These are phyloP conservation scores for Lumbricus terrestris DNA, from an alignment of 2,888 invertebrate species.

Conservation along the genomic window DNA sequence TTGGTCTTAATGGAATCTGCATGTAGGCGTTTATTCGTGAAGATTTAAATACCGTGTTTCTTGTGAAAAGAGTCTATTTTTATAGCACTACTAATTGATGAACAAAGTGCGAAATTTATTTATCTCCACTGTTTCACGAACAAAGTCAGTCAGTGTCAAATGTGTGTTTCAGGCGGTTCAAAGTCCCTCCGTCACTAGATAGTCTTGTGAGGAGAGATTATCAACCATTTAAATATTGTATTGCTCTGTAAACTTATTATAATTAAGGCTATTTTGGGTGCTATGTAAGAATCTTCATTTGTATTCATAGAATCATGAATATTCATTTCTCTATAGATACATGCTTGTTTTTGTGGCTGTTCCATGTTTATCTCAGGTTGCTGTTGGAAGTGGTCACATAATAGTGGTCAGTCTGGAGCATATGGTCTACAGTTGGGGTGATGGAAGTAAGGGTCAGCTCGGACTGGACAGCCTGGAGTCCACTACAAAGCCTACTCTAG, in stretches of 20 bases:
- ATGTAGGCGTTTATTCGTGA: not conserved
- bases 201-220: too few relatives aligned
- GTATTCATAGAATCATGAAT: too few relatives aligned
- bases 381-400: slow-evolving; percentile 57
- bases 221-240: not conserved
- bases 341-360: not conserved
- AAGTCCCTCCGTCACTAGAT: too few relatives aligned
- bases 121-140: not conserved
- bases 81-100: too few relatives aligned
- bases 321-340: too few relatives aligned
- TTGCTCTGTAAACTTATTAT: not conserved
- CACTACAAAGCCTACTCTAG: slow-evolving; percentile 65
- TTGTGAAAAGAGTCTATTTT: too few relatives aligned
- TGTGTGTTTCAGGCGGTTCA: too few relatives aligned
- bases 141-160: not conserved
- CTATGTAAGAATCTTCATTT: not conserved
- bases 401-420: slow-evolving; percentile 64
- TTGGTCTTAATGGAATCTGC: too few relatives aligned
- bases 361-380: slow-evolving; percentile 54
- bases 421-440: slow-evolving; percentile 72
- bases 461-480: slow-evolving; percentile 62
- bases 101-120: not conserved
- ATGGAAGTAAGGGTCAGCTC: slow-evolving; percentile 69
- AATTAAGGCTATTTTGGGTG: not conserved
- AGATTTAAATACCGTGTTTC: not conserved